A percentile compares a stretch with the other conserved stretches of the same genome.
Evolutionary conservation across 2,113 vertebrate species (phyloP).

Genomic region (Tringa solitaria): DNA sequence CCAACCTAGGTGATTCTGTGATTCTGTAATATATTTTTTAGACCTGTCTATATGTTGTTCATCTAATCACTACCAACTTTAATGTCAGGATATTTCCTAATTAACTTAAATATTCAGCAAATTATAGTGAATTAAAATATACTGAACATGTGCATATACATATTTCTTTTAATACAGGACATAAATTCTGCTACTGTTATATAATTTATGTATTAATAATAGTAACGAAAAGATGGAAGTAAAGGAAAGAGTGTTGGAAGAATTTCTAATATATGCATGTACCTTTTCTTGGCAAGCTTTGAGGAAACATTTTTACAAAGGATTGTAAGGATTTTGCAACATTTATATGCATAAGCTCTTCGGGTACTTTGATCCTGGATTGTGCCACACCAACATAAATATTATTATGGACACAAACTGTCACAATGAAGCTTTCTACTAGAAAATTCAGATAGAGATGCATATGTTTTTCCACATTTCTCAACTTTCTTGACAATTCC

Average conservation of each 20-base stretch:
- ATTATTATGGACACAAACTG: background rate
- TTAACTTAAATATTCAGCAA: background rate
- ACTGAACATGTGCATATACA: background rate
- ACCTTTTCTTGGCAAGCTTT: background rate
- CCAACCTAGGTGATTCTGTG: too few relatives aligned
- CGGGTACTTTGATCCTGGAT: background rate
- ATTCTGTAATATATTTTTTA: background rate
- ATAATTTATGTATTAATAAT: background rate
- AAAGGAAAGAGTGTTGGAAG: background rate
- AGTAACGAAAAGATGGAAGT: background rate
- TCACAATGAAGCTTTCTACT: background rate
- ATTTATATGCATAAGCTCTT: background rate
- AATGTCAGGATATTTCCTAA: background rate
- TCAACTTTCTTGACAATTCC: background rate
- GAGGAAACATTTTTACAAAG: background rate
- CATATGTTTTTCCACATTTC: background rate
- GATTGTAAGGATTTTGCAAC: background rate
- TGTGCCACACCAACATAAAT: background rate
- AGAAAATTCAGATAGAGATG: background rate
- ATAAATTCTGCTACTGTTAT: background rate
- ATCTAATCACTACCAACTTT: background rate
- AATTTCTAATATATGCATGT: background rate
- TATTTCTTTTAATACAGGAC: background rate
- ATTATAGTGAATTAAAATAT: background rate
- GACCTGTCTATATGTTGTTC: background rate